Evolutionary conservation across 2,888 invertebrate genomes (phyloP).

Genomic region (Lissonota sp.): DNA sequence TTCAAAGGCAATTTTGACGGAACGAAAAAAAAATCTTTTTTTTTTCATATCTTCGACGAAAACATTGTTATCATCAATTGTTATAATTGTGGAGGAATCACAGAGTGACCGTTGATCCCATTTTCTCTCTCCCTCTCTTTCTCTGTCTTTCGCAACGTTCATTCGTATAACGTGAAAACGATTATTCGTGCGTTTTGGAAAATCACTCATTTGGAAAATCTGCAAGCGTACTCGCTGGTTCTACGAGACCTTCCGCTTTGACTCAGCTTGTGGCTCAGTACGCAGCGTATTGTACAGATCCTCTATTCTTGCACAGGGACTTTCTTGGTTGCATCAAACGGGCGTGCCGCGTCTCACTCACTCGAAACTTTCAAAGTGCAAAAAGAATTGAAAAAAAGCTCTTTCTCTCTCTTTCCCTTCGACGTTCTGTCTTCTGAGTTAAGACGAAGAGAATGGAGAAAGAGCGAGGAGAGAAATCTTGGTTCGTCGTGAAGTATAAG

Average conservation of each 20-base stretch:
- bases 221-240: not conserved
- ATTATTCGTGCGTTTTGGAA: not conserved
- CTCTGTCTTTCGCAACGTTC: no score
- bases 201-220: not conserved
- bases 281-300: conserved; percentile 19
- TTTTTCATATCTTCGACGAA: no score
- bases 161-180: no score
- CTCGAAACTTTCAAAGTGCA: conserved; percentile 62
- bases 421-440: not conserved
- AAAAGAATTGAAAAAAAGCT: conserved; percentile 38
- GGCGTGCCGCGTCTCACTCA: conserved; percentile 62
- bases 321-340: conserved; percentile 50
- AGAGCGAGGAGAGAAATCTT: conserved; percentile 11
- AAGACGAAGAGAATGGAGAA: conserved; percentile 41
- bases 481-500: conserved; percentile 9
- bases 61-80: no score
- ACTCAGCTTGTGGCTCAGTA: not conserved
- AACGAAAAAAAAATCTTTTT: no score
- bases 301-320: conserved; percentile 17
- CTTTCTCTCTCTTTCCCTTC: no score
- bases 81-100: no score
- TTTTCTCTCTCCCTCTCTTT: no score
- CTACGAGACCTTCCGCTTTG: not conserved
- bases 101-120: no score
- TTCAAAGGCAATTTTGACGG: no score